A percentile compares a stretch with the other conserved stretches of the same genome.
Evolutionary conservation across 1,140 invertebrate genomes (phyloP).

Genomic region (Whitmania pigra): DNA sequence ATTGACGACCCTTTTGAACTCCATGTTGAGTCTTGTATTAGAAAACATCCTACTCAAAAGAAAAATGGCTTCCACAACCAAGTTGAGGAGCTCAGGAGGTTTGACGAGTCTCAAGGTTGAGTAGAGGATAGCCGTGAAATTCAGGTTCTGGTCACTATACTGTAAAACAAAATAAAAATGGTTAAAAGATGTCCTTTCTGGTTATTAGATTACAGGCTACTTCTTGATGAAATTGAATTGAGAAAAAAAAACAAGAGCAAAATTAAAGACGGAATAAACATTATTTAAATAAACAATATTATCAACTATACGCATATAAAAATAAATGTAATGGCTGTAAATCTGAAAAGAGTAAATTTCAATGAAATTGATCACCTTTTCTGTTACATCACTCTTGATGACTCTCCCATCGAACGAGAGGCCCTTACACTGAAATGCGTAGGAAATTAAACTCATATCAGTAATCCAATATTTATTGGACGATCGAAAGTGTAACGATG

Average conservation of each 20-base stretch:
- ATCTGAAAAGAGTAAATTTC: neutral
- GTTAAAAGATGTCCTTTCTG: too few relatives aligned
- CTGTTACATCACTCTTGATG: neutral
- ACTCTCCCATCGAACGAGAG: conserved; percentile 1
- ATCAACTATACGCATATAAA: too few relatives aligned
- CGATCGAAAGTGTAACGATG: too few relatives aligned
- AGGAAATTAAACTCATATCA: too few relatives aligned
- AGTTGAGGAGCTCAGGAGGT: neutral
- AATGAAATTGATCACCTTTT: neutral
- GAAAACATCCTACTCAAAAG: neutral
- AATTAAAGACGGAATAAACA: too few relatives aligned
- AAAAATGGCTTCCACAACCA: neutral
- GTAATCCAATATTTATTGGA: too few relatives aligned
- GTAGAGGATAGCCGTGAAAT: conserved; percentile 5
- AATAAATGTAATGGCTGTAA: too few relatives aligned
- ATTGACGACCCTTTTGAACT: neutral
- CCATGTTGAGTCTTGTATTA: conserved; percentile 3
- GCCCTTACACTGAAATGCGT: neutral
- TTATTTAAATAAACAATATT: too few relatives aligned
- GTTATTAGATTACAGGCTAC: too few relatives aligned
- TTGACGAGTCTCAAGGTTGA: neutral
- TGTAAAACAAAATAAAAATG: neutral
- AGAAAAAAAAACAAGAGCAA: too few relatives aligned
- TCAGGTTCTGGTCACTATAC: conserved; percentile 1
- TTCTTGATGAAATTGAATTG: too few relatives aligned